Base-by-base conservation (phyloP, 2,797 vertebrate genomes). In the Periparus ater region DNA sequence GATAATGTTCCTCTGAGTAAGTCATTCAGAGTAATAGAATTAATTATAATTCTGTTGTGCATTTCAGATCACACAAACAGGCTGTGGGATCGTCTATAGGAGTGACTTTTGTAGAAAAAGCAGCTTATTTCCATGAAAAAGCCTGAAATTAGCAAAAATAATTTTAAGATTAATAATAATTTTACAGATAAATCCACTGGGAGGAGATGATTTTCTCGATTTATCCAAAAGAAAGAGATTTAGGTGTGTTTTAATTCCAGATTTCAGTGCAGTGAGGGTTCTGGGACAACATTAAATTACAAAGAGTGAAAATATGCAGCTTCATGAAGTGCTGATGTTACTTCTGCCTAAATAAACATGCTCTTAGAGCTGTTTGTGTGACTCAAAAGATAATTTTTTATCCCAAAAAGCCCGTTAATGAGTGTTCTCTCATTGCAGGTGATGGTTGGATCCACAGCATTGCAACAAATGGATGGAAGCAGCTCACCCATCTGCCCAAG, bases 1-100 rank as follows among this genome's bases (percentile, higher is more conserved):
- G 99, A 99, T 92, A 99, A 99, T 96, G 98, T 98, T 97, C 99
- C 99, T 72, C 97, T 99, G 98, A 99, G 99, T 99, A 96, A 98
- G 98, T 98, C 53, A 63, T 32, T 25, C 2, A 26, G 38, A 89
- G 38, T 11, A 1, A 32, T 11, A 19, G 2, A 7, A 47, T 4
- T 17, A 4, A 17, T 71, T 42, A 3, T 55, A 2, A 38, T n/a
- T 38, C 17, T 70, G 1, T 25, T 36, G 12, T 53, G 53, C 25
- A 1, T 19, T 47, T 48, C 11, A 63, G 6, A 26, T 80, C 48
- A 44, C 45, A 48, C 63, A 9, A 21, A 48, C 27, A 17, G 27
- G 13, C 38, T 30, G 22, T 32, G n/a, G 77, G 20, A 4, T 10
- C 3, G 11, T 29, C 42, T 30, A 1, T 0, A 13, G 13, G 21